These are phyloP conservation scores for Heteromurus nitidus DNA, from an alignment of 2,888 invertebrate species.

Conservation along the genomic window DNA sequence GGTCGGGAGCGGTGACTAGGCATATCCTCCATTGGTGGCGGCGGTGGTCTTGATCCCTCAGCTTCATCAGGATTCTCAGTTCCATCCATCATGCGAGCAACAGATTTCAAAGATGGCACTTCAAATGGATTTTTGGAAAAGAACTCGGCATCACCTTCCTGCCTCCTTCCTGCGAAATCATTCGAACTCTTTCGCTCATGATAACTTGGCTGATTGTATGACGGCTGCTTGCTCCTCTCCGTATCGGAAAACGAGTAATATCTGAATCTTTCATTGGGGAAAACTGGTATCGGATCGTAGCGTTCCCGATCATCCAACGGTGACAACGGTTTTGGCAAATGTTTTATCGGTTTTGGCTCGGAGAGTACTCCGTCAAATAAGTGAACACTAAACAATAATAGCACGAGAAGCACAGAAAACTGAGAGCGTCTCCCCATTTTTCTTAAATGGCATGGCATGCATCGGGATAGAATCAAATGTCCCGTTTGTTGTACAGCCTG, in stretches of 20 bases:
- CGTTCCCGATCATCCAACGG: constrained; percentile 38
- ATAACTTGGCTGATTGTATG: constrained; percentile 20
- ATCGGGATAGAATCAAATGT: constrained; percentile 31
- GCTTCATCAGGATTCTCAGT: neutral
- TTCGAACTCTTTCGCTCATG: neutral
- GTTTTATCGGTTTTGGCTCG: constrained; percentile 43
- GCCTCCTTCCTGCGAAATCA: neutral
- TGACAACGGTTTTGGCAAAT: constrained; percentile 48
- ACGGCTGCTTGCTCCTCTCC: constrained; percentile 26
- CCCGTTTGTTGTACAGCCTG: neutral
- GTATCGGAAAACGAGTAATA: constrained; percentile 50
- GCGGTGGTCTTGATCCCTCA: constrained; percentile 27
- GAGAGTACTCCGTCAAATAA: constrained; percentile 10
- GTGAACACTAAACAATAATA: constrained; percentile 24
- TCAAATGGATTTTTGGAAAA: constrained; percentile 60
- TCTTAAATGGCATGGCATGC: constrained; percentile 35
- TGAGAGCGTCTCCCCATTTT: constrained; percentile 55
- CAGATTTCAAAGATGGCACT: constrained; percentile 42
- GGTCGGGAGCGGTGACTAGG: neutral
- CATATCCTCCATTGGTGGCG: constrained; percentile 13
- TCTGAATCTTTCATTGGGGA: constrained; percentile 57
- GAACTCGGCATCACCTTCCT: constrained; percentile 3
- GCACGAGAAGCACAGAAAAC: constrained; percentile 37
- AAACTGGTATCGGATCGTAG: constrained; percentile 45
- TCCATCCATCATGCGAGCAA: constrained; percentile 56